Conservation (phyloP, 1,140 invertebrate genomes). For the Camponotus floridanus region DNA sequence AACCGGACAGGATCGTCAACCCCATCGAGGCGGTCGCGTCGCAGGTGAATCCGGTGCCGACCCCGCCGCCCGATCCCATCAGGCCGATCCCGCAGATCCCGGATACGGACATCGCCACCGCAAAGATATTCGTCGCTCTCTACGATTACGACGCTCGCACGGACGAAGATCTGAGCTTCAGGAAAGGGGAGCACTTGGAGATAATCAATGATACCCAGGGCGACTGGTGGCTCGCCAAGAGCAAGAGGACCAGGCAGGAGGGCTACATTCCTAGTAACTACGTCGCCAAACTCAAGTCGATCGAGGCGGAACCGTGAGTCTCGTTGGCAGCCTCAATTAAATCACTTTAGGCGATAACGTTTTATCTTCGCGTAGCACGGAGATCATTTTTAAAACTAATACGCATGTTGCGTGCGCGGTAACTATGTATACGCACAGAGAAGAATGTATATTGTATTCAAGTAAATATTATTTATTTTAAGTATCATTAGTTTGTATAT, state of each 20-base stretch:
- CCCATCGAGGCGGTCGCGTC: conserved; percentile 88
- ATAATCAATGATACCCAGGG: conserved; percentile 99
- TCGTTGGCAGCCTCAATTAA: not conserved
- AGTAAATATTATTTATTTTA: too few species aligned
- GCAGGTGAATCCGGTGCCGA: conserved; percentile 88
- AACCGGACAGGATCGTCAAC: conserved; percentile 88
- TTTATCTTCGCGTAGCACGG: not conserved
- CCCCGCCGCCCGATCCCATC: conserved; percentile 89
- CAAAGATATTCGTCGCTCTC: conserved; percentile 97
- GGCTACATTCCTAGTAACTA: conserved; percentile 99
- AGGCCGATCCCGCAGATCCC: conserved; percentile 88
- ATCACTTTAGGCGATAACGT: not conserved
- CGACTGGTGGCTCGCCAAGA: conserved; percentile 99
- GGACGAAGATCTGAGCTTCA: conserved; percentile 99
- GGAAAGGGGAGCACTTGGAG: conserved; percentile 99
- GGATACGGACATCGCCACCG: conserved; percentile 89
- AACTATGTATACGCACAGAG: too few species aligned
- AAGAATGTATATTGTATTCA: too few species aligned
- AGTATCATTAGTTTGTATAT: too few species aligned
- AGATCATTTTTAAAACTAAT: not conserved
- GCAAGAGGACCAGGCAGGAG: conserved; percentile 97
- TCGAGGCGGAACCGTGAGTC: conserved; percentile 99
- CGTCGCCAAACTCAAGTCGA: conserved; percentile 99
- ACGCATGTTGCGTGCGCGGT: too few species aligned
- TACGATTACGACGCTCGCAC: conserved; percentile 99